Evolutionary conservation across 2,888 invertebrate species (phyloP).

Genomic region (Lydus trimaculatus): DNA sequence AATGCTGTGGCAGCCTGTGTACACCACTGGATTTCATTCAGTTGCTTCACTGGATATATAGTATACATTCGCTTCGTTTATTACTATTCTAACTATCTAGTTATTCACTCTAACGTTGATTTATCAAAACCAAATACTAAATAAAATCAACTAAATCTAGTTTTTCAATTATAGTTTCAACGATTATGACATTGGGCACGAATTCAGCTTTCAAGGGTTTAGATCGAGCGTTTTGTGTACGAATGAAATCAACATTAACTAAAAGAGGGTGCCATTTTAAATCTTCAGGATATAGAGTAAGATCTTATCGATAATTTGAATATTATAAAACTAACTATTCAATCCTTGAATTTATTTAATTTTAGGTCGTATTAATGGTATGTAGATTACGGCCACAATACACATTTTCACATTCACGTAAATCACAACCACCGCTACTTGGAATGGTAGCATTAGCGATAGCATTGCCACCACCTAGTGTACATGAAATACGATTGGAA

Average conservation of each 20-base stretch:
- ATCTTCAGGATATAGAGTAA: conserved; percentile 94
- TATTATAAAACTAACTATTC: not conserved
- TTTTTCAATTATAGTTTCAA: conserved; percentile 68
- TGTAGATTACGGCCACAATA: conserved; percentile 93
- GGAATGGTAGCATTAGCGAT: conserved; percentile 97
- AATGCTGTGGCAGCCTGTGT: conserved; percentile 47
- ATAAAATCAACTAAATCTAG: not conserved
- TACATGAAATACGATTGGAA: conserved; percentile 95
- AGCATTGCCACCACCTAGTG: conserved; percentile 95
- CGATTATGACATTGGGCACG: conserved; percentile 80
- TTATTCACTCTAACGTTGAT: not conserved
- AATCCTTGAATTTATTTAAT: conserved; percentile 14
- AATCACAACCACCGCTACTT: conserved; percentile 84
- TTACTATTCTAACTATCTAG: not conserved
- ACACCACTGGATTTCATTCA: conserved; percentile 34
- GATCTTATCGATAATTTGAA: conserved; percentile 49
- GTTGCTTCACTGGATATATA: conserved; percentile 31
- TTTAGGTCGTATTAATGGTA: conserved; percentile 91
- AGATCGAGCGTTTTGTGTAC: conserved; percentile 91
- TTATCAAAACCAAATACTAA: not conserved
- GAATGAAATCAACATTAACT: conserved; percentile 98
- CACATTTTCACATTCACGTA: conserved; percentile 89
- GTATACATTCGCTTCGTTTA: conserved; percentile 15
- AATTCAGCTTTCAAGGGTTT: conserved; percentile 77
- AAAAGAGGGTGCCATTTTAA: conserved; percentile 98